phyloP scores from a whole-genome alignment of 2,797 vertebrate genomes.

The Clamator glandarius region DNA sequence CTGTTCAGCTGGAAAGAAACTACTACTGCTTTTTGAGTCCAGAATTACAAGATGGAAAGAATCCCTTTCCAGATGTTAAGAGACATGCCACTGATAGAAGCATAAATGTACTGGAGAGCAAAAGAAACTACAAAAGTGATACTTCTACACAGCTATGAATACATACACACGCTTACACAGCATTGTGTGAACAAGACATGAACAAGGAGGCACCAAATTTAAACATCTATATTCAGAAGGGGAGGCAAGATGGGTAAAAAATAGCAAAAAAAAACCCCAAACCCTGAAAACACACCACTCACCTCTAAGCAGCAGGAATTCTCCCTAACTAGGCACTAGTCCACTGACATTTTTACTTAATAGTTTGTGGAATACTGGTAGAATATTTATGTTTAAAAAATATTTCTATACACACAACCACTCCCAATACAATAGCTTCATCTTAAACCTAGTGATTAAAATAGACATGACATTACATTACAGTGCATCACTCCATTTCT shows the following conservation, averaged over 20 bases:
- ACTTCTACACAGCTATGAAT: neutral
- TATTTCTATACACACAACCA: neutral
- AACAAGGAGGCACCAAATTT: neutral
- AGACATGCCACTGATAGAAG: neutral
- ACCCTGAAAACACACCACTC: neutral
- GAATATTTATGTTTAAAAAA: neutral
- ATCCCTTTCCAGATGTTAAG: neutral
- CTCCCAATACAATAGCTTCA: neutral
- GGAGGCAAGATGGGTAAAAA: neutral
- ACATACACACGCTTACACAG: rapidly evolving
- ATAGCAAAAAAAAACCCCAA: neutral
- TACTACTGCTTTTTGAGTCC: neutral
- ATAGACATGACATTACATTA: neutral
- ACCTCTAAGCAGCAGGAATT: neutral
- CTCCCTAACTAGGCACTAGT: neutral
- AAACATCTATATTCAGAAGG: neutral
- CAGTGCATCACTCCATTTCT: neutral
- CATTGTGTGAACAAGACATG: neutral
- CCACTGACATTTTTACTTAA: neutral
- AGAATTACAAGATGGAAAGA: neutral
- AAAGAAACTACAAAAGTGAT: neutral
- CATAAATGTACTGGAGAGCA: neutral
- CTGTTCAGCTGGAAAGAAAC: neutral
- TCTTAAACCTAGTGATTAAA: neutral
- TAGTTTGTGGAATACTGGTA: neutral